A percentile compares a stretch with the other conserved stretches of the same genome.
phyloP scores from a whole-genome alignment of 2,113 vertebrate species.

The Tragelaphus strepsiceros region DNA sequence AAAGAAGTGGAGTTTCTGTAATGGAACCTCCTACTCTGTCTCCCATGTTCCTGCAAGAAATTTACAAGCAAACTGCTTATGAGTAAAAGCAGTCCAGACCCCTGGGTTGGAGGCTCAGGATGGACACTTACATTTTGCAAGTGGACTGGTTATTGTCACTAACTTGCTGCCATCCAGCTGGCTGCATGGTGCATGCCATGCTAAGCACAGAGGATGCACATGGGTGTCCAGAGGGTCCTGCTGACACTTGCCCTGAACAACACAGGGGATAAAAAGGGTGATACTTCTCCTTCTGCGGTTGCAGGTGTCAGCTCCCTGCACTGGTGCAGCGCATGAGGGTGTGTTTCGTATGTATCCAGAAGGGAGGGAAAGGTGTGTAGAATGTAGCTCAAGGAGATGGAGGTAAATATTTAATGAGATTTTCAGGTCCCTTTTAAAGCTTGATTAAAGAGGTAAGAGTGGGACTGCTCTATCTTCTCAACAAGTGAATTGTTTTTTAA shows the following conservation, averaged over 20 bases:
- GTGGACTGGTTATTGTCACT: background rate
- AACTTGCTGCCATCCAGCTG: background rate
- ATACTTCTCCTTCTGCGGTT: background rate
- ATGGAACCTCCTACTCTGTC: background rate
- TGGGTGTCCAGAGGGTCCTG: background rate
- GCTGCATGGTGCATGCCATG: fast-evolving
- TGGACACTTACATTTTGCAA: background rate
- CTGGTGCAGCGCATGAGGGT: background rate
- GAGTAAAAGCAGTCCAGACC: background rate
- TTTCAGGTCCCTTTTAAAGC: background rate
- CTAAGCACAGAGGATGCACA: background rate
- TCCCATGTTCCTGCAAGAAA: background rate
- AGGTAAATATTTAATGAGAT: background rate
- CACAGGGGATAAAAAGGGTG: background rate
- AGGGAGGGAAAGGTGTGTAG: background rate
- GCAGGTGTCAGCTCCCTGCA: background rate
- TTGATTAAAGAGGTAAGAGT: background rate
- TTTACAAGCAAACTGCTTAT: background rate
- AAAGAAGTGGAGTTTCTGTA: background rate
- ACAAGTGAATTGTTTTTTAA: background rate
- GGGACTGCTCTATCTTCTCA: background rate
- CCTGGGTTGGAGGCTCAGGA: background rate
- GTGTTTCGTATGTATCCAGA: background rate
- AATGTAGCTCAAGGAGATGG: background rate
- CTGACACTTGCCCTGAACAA: background rate